Evolutionary conservation across 2,113 vertebrate species (phyloP), one percentile per base, ranked within the genome.

Genomic region (Edolisoma coerulescens): DNA sequence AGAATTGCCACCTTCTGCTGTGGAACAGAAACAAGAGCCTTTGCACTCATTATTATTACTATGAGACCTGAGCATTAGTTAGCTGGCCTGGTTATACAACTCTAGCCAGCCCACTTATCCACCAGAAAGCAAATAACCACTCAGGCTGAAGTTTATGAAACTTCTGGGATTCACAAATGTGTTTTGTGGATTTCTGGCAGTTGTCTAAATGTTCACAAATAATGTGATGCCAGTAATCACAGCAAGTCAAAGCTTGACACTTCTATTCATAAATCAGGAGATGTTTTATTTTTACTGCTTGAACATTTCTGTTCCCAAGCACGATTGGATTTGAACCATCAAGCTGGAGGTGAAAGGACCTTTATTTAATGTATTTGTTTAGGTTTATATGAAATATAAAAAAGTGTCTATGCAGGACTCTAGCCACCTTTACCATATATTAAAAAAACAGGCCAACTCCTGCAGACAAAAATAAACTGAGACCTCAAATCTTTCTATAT

Each of bases 201-300:
- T 95, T 93, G 79, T 90, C 88, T 94, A 41, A 95, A 89, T 27
- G 69, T 94, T 96, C 95, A 96, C 95, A 92, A 95, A 94, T 89
- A 96, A 94, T 8, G 37, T 93, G 96, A 97, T 94, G 92, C 88
- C 90, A 84, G 90, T 81, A 95, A 97, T 96, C 95, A 93, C 88
- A 96, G 91, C 88, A 82, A 94, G 96, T 95, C 88, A 96, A 93
- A 97, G 91, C 73, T 78, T 86, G 86, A 95, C 92, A 86, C 83
- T 96, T 94, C 65, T 96, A 90, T 90, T 93, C 93, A 90, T 96
- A 96, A 96, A 96, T 93, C 95, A 96, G 79, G 63, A 83, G 83
- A 90, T 57, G 73, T 95, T 95, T 95, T 96, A 93, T 84, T 95
- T 96, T 96, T 95, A 94, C 73, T 93, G 83, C 95, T 89, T 65